Conservation (phyloP, 2,888 invertebrate genomes). For the Aphodius granarius region DNA sequence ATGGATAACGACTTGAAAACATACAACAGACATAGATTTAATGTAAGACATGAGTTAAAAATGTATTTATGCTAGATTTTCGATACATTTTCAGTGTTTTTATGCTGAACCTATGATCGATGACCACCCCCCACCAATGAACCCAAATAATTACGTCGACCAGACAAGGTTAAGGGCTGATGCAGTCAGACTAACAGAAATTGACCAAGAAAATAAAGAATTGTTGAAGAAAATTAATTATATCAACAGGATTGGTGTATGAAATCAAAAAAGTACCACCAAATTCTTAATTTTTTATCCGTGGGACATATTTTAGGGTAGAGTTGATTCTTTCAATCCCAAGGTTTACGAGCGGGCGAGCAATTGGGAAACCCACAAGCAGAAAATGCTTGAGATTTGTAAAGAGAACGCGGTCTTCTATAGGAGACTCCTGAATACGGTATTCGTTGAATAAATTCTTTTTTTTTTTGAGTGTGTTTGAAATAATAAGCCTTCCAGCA, state of each 20-base stretch:
- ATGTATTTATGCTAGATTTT: not conserved
- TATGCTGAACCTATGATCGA: conserved; percentile 51
- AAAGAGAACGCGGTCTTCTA: conserved; percentile 41
- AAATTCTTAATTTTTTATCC: not conserved
- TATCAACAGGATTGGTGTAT: conserved; percentile 62
- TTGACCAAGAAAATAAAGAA: conserved; percentile 62
- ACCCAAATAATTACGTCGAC: conserved; percentile 59
- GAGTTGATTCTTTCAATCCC: conserved; percentile 43
- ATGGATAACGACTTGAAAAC: conserved; percentile 36
- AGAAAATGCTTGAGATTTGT: conserved; percentile 39
- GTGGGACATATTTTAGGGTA: conserved; percentile 37
- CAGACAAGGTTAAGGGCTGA: conserved; percentile 47
- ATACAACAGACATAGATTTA: conserved; percentile 41
- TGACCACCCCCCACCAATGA: conserved; percentile 58
- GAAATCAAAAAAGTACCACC: not conserved
- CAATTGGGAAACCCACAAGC: conserved; percentile 41
- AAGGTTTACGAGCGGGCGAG: conserved; percentile 40
- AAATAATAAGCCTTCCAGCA: conserved; percentile 17
- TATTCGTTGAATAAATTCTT: not conserved
- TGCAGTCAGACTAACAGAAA: conserved; percentile 49
- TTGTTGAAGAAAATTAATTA: conserved; percentile 61
- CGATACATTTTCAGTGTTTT: conserved; percentile 28
- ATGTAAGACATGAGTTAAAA: conserved; percentile 32
- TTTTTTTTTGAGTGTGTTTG: not conserved
- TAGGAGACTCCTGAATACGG: conserved; percentile 28